A percentile compares a stretch with the other conserved stretches of the same genome.
These are phyloP conservation scores for Aptenodytes patagonicus DNA, from an alignment of 2,113 vertebrate species.

Conservation along the genomic window DNA sequence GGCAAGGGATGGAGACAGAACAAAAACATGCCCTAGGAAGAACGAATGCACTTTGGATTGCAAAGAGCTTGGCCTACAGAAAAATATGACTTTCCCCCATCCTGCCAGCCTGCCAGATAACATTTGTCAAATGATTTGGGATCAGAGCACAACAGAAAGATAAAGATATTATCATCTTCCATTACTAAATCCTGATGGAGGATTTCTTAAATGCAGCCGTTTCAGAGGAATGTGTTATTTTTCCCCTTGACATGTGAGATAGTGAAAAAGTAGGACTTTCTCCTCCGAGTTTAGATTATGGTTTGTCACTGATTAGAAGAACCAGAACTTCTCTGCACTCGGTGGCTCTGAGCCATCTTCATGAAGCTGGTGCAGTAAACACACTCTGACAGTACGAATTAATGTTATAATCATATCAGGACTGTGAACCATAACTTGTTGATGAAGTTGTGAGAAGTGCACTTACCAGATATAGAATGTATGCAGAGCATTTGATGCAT, in stretches of 20 bases:
- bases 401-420: slow-evolving; percentile 64
- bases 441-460: slow-evolving; percentile 66
- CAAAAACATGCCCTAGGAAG: neutral
- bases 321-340: slow-evolving; percentile 38
- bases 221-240: slow-evolving; percentile 36
- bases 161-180: slow-evolving; percentile 44
- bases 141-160: neutral
- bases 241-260: slow-evolving; percentile 32
- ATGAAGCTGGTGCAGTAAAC: slow-evolving; percentile 59
- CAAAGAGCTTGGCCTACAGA: neutral
- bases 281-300: slow-evolving; percentile 23
- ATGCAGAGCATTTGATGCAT: slow-evolving; percentile 61
- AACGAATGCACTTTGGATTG: neutral
- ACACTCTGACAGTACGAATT: slow-evolving; percentile 62
- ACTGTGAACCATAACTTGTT: slow-evolving; percentile 67
- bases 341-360: slow-evolving; percentile 52
- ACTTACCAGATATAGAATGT: slow-evolving; percentile 61
- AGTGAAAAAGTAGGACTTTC: slow-evolving; percentile 56
- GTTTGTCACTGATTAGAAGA: slow-evolving; percentile 57
- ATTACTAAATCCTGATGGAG: slow-evolving; percentile 48
- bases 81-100: neutral
- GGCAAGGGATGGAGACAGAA: neutral
- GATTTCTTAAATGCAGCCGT: neutral
- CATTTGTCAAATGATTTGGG: slow-evolving; percentile 18
- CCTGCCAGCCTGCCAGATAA: neutral